Percentiles rank a stretch among this genome's conserved stretches.
These are phyloP conservation scores for Lycocorax pyrrhopterus DNA, from an alignment of 2,113 vertebrate species.

Conservation along the genomic window DNA sequence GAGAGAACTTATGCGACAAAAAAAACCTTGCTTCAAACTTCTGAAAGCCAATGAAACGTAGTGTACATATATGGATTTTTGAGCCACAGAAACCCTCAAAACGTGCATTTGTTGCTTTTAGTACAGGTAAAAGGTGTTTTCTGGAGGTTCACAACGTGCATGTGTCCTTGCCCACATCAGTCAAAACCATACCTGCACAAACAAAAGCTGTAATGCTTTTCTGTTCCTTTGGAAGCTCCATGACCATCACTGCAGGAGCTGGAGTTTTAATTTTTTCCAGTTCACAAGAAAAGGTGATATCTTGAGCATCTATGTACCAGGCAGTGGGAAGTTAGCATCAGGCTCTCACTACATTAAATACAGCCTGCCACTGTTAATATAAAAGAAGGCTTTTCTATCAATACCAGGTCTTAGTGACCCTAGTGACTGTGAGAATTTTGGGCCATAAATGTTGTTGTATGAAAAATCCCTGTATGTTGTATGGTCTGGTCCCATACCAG, in stretches of 20 bases:
- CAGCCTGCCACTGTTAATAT: fast-evolving
- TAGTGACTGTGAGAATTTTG: background rate
- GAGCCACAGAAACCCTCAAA: background rate
- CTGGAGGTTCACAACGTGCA: background rate
- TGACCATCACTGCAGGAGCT: background rate
- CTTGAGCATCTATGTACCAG: background rate
- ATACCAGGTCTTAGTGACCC: background rate
- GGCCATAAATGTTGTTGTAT: background rate
- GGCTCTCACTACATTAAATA: background rate
- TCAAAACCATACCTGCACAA: background rate
- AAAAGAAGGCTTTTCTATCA: background rate
- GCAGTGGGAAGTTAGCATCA: background rate
- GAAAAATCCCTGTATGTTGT: background rate
- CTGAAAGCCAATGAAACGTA: background rate
- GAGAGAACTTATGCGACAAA: background rate
- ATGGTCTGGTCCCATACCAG: background rate
- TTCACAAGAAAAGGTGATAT: background rate
- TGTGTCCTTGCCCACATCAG: background rate
- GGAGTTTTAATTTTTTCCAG: background rate
- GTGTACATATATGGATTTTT: background rate
- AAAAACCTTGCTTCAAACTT: background rate
- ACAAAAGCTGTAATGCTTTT: background rate
- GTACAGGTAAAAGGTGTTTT: background rate
- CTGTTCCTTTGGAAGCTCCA: background rate
- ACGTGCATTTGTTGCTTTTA: background rate